phyloP scores from a whole-genome alignment of 1,140 invertebrate genomes.

The Spodoptera frugiperda region DNA sequence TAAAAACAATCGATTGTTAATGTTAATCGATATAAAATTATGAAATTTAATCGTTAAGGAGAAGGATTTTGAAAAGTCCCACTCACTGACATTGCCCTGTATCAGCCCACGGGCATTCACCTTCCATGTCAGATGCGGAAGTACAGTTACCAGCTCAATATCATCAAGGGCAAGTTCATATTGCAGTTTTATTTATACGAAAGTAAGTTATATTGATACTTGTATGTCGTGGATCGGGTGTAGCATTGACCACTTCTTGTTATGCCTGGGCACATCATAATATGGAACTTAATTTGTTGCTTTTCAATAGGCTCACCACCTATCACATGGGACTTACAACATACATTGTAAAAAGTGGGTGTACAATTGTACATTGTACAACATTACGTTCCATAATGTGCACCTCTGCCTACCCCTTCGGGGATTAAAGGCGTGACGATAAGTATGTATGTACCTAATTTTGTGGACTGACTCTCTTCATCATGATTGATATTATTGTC shows the following conservation, averaged over 20 bases:
- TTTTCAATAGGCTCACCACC: no score
- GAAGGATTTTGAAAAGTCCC: constrained; percentile 57
- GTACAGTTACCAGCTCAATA: constrained; percentile 47
- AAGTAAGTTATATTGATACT: constrained; percentile 9
- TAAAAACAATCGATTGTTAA: constrained; percentile 23
- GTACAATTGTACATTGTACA: no score
- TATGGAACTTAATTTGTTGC: no score
- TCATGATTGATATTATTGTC: no score
- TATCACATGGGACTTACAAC: no score
- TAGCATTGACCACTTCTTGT: neutral
- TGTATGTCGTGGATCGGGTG: no score
- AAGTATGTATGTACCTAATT: no score
- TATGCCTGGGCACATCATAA: neutral
- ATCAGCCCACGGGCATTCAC: constrained; percentile 70
- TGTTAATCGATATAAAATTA: constrained; percentile 11
- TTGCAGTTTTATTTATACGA: constrained; percentile 29
- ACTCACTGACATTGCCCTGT: constrained; percentile 72
- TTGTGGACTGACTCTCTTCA: no score
- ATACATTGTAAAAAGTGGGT: no score
- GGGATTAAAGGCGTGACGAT: no score
- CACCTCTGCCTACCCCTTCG: no score
- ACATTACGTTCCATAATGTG: no score
- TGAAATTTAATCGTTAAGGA: constrained; percentile 9
- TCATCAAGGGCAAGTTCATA: constrained; percentile 51
- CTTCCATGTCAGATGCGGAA: constrained; percentile 73